Conservation (phyloP, 2,888 invertebrate genomes). For the Phrixothrix hirtus region DNA sequence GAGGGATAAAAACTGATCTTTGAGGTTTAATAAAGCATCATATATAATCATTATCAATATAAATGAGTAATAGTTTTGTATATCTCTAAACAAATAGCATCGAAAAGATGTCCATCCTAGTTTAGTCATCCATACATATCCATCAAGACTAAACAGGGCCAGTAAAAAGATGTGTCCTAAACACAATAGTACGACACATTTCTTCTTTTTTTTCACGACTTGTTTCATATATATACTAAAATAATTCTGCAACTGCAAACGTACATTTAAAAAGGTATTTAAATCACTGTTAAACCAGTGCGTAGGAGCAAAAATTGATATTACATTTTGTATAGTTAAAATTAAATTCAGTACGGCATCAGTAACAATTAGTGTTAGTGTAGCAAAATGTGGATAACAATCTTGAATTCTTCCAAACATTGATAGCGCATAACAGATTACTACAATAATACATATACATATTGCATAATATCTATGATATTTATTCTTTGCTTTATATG, state of each 20-base stretch:
- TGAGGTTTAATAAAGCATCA: not conserved
- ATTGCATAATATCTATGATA: not conserved
- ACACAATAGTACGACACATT: not conserved
- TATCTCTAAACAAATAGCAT: constrained; percentile 7
- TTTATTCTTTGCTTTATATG: not conserved
- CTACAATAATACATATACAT: not conserved
- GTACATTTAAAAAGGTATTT: not conserved
- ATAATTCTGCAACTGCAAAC: not conserved
- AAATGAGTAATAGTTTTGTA: constrained; percentile 3
- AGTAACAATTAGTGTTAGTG: not conserved
- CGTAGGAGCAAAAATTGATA: not conserved
- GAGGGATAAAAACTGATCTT: not conserved
- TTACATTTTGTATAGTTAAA: not conserved
- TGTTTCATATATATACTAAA: not conserved
- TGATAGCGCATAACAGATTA: not conserved
- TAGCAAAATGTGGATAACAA: constrained; percentile 4
- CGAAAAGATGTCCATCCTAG: constrained; percentile 1
- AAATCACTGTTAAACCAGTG: not conserved
- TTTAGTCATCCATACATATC: constrained; percentile 6
- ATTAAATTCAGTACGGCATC: not conserved
- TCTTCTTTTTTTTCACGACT: not conserved
- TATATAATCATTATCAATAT: constrained; percentile 10
- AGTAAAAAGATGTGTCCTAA: not conserved
- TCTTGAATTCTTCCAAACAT: constrained; percentile 2
- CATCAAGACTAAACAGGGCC: constrained; percentile 2